Percentiles rank a stretch among this genome's conserved stretches.
phyloP scores from a whole-genome alignment of 30 jellyfish, hydroid and myxozoan genomes.

The Catostylus mosaicus region DNA sequence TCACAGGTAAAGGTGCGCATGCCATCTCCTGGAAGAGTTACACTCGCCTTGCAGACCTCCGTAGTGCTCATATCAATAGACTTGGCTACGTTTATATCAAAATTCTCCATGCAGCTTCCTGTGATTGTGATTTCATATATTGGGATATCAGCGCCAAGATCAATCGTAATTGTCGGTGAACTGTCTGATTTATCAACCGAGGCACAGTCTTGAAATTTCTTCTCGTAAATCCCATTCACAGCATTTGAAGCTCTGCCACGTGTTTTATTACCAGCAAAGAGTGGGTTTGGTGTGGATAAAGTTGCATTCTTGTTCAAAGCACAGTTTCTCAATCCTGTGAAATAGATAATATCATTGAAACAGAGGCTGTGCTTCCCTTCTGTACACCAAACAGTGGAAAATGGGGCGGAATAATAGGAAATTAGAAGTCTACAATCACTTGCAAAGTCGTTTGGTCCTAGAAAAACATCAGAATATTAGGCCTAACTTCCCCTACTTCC shows the following conservation, averaged over 20 bases:
- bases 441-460: too few species aligned
- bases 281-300: not conserved
- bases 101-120: not conserved
- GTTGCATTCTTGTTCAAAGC: not conserved
- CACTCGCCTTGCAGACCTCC: not conserved
- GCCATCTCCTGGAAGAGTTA: not conserved
- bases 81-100: not conserved
- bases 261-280: not conserved
- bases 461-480: too few species aligned
- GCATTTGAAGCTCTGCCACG: conserved; percentile 6
- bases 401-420: too few species aligned
- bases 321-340: conserved; percentile 13
- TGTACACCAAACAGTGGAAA: too few species aligned
- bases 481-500: too few species aligned
- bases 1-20: conserved; percentile 2
- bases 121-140: not conserved
- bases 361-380: too few species aligned
- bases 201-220: not conserved
- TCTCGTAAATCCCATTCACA: conserved; percentile 9
- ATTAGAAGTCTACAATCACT: too few species aligned
- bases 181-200: not conserved
- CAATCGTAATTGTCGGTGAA: not conserved
- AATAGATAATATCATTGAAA: too few species aligned
- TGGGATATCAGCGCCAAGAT: not conserved
- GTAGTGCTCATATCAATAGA: not conserved